These are phyloP conservation scores for Steatocranus sp. DNA, from an alignment of 2,797 vertebrate genomes.

Conservation along the genomic window DNA sequence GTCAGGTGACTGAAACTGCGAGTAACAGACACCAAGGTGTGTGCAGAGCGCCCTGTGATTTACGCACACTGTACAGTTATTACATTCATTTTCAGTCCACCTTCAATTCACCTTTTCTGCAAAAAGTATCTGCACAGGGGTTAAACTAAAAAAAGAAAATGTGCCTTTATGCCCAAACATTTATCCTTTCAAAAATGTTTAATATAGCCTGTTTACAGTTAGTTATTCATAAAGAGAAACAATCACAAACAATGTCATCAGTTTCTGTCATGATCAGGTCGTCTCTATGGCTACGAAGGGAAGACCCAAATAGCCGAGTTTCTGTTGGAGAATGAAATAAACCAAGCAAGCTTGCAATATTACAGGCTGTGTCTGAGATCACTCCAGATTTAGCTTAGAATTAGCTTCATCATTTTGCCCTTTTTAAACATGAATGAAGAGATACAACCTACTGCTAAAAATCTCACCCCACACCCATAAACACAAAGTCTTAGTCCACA, in stretches of 20 bases:
- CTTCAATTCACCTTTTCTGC: not conserved
- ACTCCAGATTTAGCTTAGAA: not conserved
- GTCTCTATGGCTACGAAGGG: not conserved
- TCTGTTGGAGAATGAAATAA: not conserved
- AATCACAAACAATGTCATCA: fast-evolving
- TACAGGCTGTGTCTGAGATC: not conserved
- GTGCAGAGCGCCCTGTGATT: not conserved
- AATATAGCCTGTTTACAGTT: not conserved
- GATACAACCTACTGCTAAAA: not conserved
- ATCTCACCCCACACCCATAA: not conserved
- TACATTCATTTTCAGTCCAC: not conserved
- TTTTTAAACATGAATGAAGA: not conserved
- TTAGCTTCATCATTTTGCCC: not conserved
- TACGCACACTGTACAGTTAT: fast-evolving
- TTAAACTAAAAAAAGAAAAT: fast-evolving
- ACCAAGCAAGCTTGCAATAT: not conserved
- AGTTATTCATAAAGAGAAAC: not conserved
- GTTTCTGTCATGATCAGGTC: fast-evolving
- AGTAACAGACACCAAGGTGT: not conserved
- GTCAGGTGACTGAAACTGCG: not conserved
- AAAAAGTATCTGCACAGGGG: not conserved
- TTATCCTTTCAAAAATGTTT: not conserved
- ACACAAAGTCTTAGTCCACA: not conserved
- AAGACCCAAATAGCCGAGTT: not conserved
- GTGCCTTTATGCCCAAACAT: not conserved